These are phyloP conservation scores for Montipora cactus DNA, from an alignment of 64 coral and sea anemone genomes.

Conservation along the genomic window DNA sequence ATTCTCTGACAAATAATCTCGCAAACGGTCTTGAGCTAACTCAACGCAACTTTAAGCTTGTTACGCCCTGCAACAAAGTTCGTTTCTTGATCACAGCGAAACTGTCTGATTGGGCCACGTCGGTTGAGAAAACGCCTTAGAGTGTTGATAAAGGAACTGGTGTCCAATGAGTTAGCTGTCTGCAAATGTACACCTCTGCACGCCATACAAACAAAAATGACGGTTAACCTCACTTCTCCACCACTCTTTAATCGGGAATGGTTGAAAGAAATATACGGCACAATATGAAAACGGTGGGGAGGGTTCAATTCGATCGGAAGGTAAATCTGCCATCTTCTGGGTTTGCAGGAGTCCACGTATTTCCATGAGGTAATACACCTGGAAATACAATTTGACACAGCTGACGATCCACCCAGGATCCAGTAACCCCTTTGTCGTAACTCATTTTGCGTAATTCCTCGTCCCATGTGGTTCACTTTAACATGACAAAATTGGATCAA, in stretches of 20 bases:
- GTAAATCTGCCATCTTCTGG: not conserved
- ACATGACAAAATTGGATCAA: not conserved
- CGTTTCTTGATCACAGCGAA: not conserved
- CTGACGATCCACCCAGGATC: constrained; percentile 4
- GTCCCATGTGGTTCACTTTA: not conserved
- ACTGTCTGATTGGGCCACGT: not conserved
- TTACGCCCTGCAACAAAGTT: not conserved
- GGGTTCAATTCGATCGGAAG: not conserved
- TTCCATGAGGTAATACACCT: not conserved
- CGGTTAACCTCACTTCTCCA: constrained; percentile 1
- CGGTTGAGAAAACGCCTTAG: not conserved
- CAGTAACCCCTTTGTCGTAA: not conserved
- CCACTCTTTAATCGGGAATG: not conserved
- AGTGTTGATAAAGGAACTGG: constrained; percentile 15
- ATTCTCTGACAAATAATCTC: not conserved
- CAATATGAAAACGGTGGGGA: constrained; percentile 22
- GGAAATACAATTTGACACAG: not conserved
- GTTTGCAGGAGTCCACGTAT: not conserved
- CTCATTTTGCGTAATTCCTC: constrained; percentile 23
- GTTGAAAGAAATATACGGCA: constrained; percentile 10
- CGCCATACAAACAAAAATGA: not conserved
- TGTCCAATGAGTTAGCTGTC: constrained; percentile 2
- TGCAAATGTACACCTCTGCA: constrained; percentile 1
- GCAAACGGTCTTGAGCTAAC: not conserved
- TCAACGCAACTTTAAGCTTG: not conserved